Evolutionary conservation across 2,113 vertebrate genomes (phyloP), one percentile per base, ranked within the genome.

Genomic region (Rhombomys opimus): DNA sequence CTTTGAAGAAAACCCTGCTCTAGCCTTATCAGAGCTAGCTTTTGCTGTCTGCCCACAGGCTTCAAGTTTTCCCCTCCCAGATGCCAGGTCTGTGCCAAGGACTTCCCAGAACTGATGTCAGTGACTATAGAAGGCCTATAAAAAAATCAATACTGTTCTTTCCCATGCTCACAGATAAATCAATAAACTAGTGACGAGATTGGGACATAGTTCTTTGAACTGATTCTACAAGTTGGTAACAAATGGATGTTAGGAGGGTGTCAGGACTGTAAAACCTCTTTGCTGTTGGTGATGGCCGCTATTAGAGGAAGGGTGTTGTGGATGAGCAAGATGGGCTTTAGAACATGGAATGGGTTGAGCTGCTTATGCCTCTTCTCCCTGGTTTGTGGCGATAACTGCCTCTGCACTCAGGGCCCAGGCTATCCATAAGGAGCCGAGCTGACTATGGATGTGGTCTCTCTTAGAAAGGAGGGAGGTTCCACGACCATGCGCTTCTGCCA

Each of bases 51-150:
- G 23, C 23, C 67, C 11, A 4, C 5, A 20, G 81, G 77, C 78
- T 97, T 82, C 13, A 38, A 27, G 81, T 30, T 50, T 82, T 77
- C 23, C 50, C 87, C 72, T 90, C 67, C 65, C 52, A 76, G 84
- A 87, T 11, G 27, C 68, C 1, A 18, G 57, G 38, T 70, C 35
- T 80, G 50, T 82, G 75, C 75, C 76, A 73, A 54, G 65, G 35
- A 80, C 30, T n/a, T 90, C 86, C 91, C 52, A 11, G 46, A 65
- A 59, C 13, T 76, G 90, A 70, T 52, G 46, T 77, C 46, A 75
- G 32, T 7, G 18, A 30, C n/a, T 75, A 2, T 1, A 32, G 94
- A 65, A 67, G 27, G 27, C 63, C 72, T 27, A 9, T 73, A 54
- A 77, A 78, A 84, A 77, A 85, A 54, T 87, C 76, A 15, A 8